These are phyloP conservation scores for Polyommatus icarus DNA, from an alignment of 2,888 invertebrate genomes.

Conservation along the genomic window DNA sequence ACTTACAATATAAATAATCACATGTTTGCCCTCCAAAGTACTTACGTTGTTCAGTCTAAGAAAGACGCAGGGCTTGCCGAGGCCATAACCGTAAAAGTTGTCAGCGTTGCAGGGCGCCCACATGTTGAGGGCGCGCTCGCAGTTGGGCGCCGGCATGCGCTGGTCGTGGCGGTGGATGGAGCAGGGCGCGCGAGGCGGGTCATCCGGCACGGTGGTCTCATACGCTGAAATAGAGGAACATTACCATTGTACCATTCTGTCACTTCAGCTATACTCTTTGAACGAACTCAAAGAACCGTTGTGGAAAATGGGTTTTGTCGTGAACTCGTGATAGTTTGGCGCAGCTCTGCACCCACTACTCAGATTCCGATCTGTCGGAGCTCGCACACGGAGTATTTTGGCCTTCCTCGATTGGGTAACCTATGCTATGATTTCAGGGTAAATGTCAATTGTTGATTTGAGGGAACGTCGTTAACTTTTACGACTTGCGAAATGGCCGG, in stretches of 20 bases:
- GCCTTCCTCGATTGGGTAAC: neutral
- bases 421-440: neutral
- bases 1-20: too few relatives aligned
- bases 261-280: too few relatives aligned
- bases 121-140: conserved; percentile 61
- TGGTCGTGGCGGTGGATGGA: conserved; percentile 60
- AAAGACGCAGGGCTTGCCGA: conserved; percentile 88
- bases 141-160: conserved; percentile 57
- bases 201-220: conserved; percentile 67
- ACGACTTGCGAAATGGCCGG: neutral
- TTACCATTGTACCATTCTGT: neutral
- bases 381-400: too few relatives aligned
- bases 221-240: conserved; percentile 53
- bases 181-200: conserved; percentile 69
- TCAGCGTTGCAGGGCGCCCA: conserved; percentile 83
- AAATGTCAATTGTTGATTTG: neutral
- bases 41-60: conserved; percentile 85
- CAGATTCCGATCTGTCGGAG: too few relatives aligned
- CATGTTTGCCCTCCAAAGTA: conserved; percentile 33
- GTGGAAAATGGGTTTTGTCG: too few relatives aligned
- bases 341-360: too few relatives aligned
- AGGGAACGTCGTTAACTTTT: neutral
- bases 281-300: too few relatives aligned
- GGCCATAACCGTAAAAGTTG: conserved; percentile 85
- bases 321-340: too few relatives aligned